These are phyloP conservation scores for Pollimyrus isidori DNA, from an alignment of 2,113 vertebrate genomes.

Conservation along the genomic window DNA sequence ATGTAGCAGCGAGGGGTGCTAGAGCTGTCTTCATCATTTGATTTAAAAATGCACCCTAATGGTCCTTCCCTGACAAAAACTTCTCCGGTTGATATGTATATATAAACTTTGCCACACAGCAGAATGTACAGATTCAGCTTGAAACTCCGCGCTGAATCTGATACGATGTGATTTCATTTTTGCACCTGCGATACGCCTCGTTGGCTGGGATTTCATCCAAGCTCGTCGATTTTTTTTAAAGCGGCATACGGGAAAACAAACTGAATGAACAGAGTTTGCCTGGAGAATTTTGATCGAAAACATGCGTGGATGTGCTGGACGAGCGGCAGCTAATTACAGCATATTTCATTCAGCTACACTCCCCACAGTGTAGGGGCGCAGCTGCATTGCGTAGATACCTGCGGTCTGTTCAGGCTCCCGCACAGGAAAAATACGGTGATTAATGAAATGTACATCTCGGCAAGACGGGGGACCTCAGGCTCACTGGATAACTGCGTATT, in stretches of 20 bases:
- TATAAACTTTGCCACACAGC: neutral
- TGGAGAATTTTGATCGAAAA: neutral
- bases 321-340: neutral
- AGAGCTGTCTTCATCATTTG: neutral
- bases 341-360: neutral
- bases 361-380: neutral
- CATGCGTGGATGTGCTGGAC: neutral
- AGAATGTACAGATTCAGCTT: neutral
- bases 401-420: neutral
- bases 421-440: neutral
- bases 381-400: neutral
- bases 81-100: neutral
- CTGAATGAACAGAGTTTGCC: neutral
- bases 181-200: neutral
- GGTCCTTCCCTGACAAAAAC: neutral
- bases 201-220: neutral
- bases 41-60: constrained; percentile 1
- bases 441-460: neutral
- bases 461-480: neutral
- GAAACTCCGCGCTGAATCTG: neutral
- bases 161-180: neutral
- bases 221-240: neutral
- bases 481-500: neutral
- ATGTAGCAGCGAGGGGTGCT: neutral
- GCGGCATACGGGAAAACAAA: neutral